Evolutionary conservation across 1,140 invertebrate genomes (phyloP).

Genomic region (Frieseomelitta varia): DNA sequence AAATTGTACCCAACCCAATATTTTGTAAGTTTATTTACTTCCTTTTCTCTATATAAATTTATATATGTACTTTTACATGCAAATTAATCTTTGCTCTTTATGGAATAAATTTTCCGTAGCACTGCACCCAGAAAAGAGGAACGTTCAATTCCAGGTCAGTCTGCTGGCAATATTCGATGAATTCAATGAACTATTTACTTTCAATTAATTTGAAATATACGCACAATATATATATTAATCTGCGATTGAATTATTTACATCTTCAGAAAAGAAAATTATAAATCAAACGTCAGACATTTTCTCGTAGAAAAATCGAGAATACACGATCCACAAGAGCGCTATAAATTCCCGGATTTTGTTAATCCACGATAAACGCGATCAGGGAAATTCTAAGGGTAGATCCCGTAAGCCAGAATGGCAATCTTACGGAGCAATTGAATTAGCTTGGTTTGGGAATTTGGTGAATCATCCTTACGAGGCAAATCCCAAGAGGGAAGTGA

Average conservation of each 20-base stretch:
- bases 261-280: slow-evolving; percentile 37
- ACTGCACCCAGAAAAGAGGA: slow-evolving; percentile 61
- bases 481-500: too few species aligned
- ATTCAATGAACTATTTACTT: slow-evolving; percentile 63
- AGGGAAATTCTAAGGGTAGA: background rate
- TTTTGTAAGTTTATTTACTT: slow-evolving; percentile 67
- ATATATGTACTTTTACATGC: slow-evolving; percentile 73
- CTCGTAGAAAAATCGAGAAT: background rate
- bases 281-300: background rate
- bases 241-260: slow-evolving; percentile 61
- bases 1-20: too few species aligned
- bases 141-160: slow-evolving; percentile 69
- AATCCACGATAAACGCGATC: background rate
- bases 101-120: slow-evolving; percentile 54
- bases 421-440: background rate
- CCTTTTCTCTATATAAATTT: slow-evolving; percentile 72
- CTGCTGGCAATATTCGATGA: slow-evolving; percentile 60
- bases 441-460: background rate
- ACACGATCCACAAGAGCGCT: background rate
- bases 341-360: background rate
- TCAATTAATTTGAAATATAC: slow-evolving; percentile 55
- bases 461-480: background rate
- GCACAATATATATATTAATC: slow-evolving; percentile 41
- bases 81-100: slow-evolving; percentile 67
- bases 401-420: background rate